A percentile compares a stretch with the other conserved stretches of the same genome.
Conservation (phyloP, 2,797 vertebrate genomes). For the Toxotes lorentzi region DNA sequence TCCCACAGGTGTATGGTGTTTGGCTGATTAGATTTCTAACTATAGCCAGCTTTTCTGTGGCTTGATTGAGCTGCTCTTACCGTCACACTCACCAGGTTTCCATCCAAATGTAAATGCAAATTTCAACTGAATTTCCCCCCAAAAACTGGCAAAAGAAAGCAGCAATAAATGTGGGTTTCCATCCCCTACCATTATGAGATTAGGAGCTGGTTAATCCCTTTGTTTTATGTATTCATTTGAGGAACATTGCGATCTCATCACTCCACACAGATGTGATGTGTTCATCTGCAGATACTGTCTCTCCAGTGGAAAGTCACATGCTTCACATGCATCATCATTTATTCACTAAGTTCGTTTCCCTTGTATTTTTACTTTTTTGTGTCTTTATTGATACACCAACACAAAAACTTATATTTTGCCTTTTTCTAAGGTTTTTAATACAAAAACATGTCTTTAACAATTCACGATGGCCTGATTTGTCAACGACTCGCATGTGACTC, state of each 20-base stretch:
- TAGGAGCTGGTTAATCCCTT: no score
- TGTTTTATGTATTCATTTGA: no score
- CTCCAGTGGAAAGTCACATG: background rate
- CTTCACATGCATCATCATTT: background rate
- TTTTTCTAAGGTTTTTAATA: no score
- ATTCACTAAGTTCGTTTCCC: background rate
- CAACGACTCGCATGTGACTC: no score
- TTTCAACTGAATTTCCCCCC: background rate
- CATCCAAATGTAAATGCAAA: background rate
- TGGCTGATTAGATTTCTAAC: background rate
- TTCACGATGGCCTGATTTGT: no score
- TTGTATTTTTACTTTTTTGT: background rate
- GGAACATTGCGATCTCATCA: no score
- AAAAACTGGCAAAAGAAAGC: background rate
- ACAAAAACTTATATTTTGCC: no score
- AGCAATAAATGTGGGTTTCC: background rate
- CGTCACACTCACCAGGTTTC: background rate
- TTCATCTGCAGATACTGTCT: background rate
- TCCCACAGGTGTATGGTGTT: background rate
- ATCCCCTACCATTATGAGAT: no score
- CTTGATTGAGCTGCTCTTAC: background rate
- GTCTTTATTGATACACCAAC: background rate
- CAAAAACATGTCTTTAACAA: no score
- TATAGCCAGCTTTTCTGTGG: background rate
- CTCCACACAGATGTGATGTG: background rate